Evolutionary conservation across 2,888 invertebrate species (phyloP).

Genomic region (Ephialtes manifestator): DNA sequence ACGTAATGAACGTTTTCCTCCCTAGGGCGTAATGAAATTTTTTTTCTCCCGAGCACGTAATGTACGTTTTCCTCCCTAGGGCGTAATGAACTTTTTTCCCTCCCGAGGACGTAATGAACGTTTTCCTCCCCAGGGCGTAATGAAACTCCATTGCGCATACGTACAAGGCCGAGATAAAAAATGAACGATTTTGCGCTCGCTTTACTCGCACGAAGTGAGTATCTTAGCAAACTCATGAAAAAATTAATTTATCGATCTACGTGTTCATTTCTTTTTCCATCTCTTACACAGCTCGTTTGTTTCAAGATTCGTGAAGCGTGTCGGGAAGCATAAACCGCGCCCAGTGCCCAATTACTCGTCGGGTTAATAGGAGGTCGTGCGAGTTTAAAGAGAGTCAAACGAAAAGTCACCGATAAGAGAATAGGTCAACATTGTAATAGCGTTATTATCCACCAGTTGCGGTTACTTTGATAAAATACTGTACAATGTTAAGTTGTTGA

Average conservation of each 20-base stretch:
- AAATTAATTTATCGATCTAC: neutral
- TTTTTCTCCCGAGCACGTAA: too few relatives aligned
- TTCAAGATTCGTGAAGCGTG: constrained; percentile 4
- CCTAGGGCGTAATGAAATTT: too few relatives aligned
- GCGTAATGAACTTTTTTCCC: too few relatives aligned
- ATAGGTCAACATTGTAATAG: constrained; percentile 63
- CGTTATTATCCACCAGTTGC: constrained; percentile 48
- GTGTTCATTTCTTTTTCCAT: neutral
- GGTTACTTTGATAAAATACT: neutral
- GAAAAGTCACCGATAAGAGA: constrained; percentile 62
- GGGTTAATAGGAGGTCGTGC: constrained; percentile 64
- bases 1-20: too few relatives aligned
- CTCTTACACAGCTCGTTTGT: neutral
- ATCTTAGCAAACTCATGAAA: too few relatives aligned
- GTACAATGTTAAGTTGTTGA: neutral
- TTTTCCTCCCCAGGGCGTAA: too few relatives aligned
- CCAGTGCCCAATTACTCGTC: constrained; percentile 67
- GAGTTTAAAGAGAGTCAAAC: constrained; percentile 67
- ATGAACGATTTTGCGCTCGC: too few relatives aligned
- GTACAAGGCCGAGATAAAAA: too few relatives aligned
- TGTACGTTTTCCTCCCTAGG: too few relatives aligned
- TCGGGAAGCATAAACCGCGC: constrained; percentile 52
- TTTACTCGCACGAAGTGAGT: too few relatives aligned
- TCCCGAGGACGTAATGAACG: too few relatives aligned
- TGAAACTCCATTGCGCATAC: too few relatives aligned